These are phyloP conservation scores for Pollimyrus isidori DNA, from an alignment of 2,113 vertebrate genomes.

Conservation along the genomic window DNA sequence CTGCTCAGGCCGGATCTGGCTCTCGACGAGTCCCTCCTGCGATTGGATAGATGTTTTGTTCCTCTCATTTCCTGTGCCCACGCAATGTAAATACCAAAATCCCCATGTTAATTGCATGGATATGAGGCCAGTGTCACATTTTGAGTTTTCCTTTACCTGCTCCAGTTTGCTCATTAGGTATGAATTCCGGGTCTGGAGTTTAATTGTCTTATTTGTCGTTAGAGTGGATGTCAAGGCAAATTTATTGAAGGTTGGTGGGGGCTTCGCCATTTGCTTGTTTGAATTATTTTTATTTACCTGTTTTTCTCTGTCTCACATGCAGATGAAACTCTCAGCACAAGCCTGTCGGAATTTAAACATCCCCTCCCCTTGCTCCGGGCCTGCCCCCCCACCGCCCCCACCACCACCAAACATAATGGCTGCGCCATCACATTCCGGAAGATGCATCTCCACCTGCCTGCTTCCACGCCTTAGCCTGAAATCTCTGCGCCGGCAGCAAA, in stretches of 20 bases:
- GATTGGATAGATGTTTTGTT: not conserved
- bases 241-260: constrained; percentile 37
- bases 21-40: not conserved
- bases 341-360: not conserved
- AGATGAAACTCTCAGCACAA: not conserved
- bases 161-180: constrained; percentile 36
- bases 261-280: not conserved
- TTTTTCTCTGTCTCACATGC: not conserved
- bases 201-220: constrained; percentile 46
- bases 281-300: constrained; percentile 15
- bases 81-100: constrained; percentile 36
- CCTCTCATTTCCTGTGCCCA: not conserved
- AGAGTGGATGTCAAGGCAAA: constrained; percentile 48
- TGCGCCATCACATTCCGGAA: not conserved
- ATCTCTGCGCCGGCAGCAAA: not conserved
- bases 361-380: not conserved
- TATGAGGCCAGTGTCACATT: constrained; percentile 30
- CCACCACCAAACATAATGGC: not conserved
- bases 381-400: not conserved
- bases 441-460: not conserved
- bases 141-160: not conserved
- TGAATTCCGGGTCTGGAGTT: constrained; percentile 40
- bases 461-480: not conserved
- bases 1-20: not conserved
- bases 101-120: constrained; percentile 45